Evolutionary conservation across 2,113 vertebrate genomes (phyloP), one percentile per base, ranked within the genome.

Genomic region (Tringa solitaria): DNA sequence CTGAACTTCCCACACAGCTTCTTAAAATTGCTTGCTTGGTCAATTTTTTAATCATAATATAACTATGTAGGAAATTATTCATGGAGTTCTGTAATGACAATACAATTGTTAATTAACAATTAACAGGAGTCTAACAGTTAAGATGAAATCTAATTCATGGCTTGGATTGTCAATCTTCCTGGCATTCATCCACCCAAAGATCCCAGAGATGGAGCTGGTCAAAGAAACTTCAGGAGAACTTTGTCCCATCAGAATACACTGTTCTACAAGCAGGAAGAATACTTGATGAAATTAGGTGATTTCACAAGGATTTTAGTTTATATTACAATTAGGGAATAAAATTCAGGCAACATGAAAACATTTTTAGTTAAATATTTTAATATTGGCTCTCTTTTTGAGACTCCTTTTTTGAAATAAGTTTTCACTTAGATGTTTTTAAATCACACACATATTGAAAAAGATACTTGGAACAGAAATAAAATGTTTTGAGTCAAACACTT

Each of bases 401-500:
- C 1, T 41, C 2, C 0, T 2, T 12, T 50, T 73, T 28, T n/a
- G 6, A 92, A 80, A 33, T 33, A 53, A 18, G 3, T 37, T 73
- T 72, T 68, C 28, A 39, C 2, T 60, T 54, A 14, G 4, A 6
- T 72, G 30, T 50, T 75, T 93, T 46, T 35, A 8, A 73, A n/a
- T 43, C 3, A 1, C 5, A 19, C 0, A 0, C 8, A 11, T 33
- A 33, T 48, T 4, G 8, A 60, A 57, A 56, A 37, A 0, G 13
- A 82, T 78, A 61, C 4, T 20, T 46, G 24, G 77, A 87, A 61
- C 3, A 53, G 54, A 50, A 64, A 53, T 10, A 39, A 45, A 60
- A 63, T 8, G 0, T 0, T 48, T 90, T 61, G 18, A 19, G 30
- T 23, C 4, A 57, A 77, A 37, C 0, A 1, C 2, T 61, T 68